These are phyloP conservation scores for Pelecanoides urinatrix DNA, from an alignment of 2,113 vertebrate species.

Conservation along the genomic window DNA sequence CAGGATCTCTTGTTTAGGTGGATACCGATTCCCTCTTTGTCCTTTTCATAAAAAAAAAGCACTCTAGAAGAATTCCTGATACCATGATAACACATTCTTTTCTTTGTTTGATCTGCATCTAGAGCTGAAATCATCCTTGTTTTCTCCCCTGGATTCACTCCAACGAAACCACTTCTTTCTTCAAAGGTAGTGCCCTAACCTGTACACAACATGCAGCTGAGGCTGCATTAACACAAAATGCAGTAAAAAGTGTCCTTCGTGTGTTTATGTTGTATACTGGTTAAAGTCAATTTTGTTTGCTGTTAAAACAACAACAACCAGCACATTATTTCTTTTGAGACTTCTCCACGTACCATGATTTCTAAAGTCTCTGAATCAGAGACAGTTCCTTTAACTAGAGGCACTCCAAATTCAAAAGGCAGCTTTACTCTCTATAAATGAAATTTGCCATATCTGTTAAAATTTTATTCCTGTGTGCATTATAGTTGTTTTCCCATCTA, in stretches of 20 bases:
- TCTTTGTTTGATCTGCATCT: background rate
- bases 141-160: background rate
- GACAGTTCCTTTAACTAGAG: background rate
- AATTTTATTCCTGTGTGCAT: conserved; percentile 34
- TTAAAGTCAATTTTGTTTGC: background rate
- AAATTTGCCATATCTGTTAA: conserved; percentile 21
- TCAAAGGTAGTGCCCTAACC: background rate
- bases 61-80: background rate
- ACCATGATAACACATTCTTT: background rate
- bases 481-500: conserved; percentile 49
- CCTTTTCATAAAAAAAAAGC: background rate
- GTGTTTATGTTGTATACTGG: background rate
- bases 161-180: background rate
- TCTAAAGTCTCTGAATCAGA: background rate
- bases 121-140: background rate
- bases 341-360: background rate
- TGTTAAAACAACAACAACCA: background rate
- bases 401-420: background rate
- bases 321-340: background rate
- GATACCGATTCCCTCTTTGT: background rate
- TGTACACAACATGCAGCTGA: background rate
- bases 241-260: background rate
- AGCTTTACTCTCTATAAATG: background rate
- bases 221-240: background rate
- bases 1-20: background rate